Conservation (phyloP, 1,140 invertebrate genomes). For the Euglossa dilemma region DNA sequence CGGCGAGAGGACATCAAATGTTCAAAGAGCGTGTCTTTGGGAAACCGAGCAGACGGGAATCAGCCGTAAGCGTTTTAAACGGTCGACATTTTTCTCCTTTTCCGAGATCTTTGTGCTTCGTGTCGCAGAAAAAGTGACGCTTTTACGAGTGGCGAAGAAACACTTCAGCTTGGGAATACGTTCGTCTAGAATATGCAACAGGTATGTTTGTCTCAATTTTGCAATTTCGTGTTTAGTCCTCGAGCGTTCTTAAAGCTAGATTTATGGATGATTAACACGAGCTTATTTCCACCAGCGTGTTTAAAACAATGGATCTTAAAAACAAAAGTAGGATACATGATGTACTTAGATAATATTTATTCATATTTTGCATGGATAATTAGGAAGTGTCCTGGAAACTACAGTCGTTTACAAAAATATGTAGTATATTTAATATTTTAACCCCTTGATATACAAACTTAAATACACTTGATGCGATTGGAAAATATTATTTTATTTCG, state of each 20-base stretch:
- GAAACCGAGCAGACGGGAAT: neutral
- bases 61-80: slow-evolving; percentile 7
- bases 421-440: no score
- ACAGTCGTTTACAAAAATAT: no score
- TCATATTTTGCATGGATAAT: no score
- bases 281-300: neutral
- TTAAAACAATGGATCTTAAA: neutral
- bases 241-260: neutral
- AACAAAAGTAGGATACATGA: no score
- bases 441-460: no score
- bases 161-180: neutral
- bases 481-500: no score
- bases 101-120: neutral
- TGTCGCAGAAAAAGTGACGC: neutral
- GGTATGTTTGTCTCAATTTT: neutral
- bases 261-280: no score
- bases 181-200: neutral
- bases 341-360: no score
- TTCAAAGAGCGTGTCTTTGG: neutral
- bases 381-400: no score
- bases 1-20: neutral
- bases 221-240: no score
- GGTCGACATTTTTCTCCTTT: neutral
- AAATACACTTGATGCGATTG: no score
- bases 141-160: neutral